Evolutionary conservation across 2,797 vertebrate species (phyloP), one percentile per base, ranked within the genome.

Genomic region (Myripristis murdjan): DNA sequence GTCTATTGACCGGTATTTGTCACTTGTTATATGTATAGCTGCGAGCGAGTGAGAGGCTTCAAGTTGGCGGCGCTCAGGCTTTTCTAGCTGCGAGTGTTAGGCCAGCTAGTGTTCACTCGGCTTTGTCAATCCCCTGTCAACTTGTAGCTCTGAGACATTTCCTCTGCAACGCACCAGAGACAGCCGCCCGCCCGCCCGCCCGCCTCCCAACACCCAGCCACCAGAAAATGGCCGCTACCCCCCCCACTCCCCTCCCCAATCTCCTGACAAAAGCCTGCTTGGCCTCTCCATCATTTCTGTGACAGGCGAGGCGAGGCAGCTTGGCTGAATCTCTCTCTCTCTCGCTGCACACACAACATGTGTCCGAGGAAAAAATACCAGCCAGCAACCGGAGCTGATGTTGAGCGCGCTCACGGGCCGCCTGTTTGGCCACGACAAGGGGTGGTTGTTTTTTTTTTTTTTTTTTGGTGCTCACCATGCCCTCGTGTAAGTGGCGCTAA

Each of bases 41-140:
- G 79, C 75, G 70, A 94, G 94, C 90, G 55, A 88, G 75, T 71
- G 77, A 80, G 84, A 76, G 84, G 86, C 87, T 87, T 87, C 68
- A 83, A 89, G 88, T 91, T 91, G 89, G 85, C 90, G 82, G 81
- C 63, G 79, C 85, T 90, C 85, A 51, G 87, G 89, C 88, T 91
- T 91, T 88, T 92, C 89, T 94, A 92, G 93, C 93, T 94, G 90
- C 82, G 72, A 95, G 92, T 93, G 93, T 90, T 91, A 85, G 91
- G 73, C 89, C 88, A 86, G 87, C 91, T 75, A 86, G 89, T 91
- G 92, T 93, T 92, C 90, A 89, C 89, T 94, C 92, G 46, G 87
- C 92, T 94, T 90, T 92, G 93, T 94, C 94, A 94, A 92, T 91
- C 90, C 82, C 73, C 90, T 94, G 94, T 94, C 94, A 95, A 90